Percentiles rank a stretch among this genome's conserved stretches.
Evolutionary conservation across 2,797 vertebrate genomes (phyloP).

Genomic region (Pipistrellus kuhlii): DNA sequence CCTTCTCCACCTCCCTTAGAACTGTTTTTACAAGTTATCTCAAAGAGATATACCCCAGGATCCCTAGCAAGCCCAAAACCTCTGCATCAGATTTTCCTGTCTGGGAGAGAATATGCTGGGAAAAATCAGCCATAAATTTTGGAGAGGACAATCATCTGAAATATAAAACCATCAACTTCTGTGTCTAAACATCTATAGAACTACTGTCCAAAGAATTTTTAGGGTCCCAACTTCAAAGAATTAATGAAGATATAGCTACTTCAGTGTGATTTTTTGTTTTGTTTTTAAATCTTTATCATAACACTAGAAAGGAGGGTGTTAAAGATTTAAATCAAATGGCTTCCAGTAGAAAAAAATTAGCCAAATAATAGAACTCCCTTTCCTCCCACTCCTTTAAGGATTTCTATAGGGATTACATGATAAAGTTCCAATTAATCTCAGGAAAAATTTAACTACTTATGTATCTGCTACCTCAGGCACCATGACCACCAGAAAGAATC

Average conservation of each 20-base stretch:
- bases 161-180: slow-evolving; percentile 41
- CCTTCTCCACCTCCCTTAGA: slow-evolving; percentile 35
- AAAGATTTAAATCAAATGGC: slow-evolving; percentile 40
- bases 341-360: slow-evolving; percentile 42
- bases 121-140: slow-evolving; percentile 36
- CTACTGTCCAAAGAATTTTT: background rate
- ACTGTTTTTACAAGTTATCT: slow-evolving; percentile 50
- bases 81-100: slow-evolving; percentile 31
- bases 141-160: slow-evolving; percentile 25
- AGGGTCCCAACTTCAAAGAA: slow-evolving; percentile 58
- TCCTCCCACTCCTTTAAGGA: slow-evolving; percentile 25
- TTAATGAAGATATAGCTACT: background rate
- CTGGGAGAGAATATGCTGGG: slow-evolving; percentile 7
- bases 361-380: slow-evolving; percentile 58
- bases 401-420: slow-evolving; percentile 51
- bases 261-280: background rate
- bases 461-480: slow-evolving; percentile 53
- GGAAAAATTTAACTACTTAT: slow-evolving; percentile 62
- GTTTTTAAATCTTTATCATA: slow-evolving; percentile 38
- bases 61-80: background rate
- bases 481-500: slow-evolving; percentile 52
- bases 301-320: slow-evolving; percentile 33
- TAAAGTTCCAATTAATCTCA: slow-evolving; percentile 47
- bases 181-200: slow-evolving; percentile 27
- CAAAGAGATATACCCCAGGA: slow-evolving; percentile 1